Evolutionary conservation across 2,888 invertebrate species (phyloP).

Genomic region (Drosophila subquinaria): DNA sequence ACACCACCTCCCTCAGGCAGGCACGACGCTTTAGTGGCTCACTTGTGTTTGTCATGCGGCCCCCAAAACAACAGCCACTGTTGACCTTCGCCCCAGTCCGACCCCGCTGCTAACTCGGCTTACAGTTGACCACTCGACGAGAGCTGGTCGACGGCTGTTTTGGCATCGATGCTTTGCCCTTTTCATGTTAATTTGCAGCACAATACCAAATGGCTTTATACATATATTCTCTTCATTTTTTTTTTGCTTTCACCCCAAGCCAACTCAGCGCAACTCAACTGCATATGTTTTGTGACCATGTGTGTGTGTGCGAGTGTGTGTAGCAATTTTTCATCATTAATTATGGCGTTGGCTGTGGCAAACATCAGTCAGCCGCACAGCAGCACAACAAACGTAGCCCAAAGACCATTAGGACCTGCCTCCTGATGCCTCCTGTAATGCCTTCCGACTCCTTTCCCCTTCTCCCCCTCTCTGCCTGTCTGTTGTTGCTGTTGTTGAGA

Average conservation of each 20-base stretch:
- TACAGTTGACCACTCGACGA: constrained; percentile 48
- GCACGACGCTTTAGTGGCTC: constrained; percentile 67
- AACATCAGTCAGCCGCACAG: constrained; percentile 74
- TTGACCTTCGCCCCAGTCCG: constrained; percentile 11
- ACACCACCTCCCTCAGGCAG: background rate
- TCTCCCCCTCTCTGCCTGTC: constrained; percentile 20
- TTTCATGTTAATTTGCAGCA: constrained; percentile 77
- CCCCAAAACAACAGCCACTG: constrained; percentile 8
- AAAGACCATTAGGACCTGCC: constrained; percentile 72
- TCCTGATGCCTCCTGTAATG: constrained; percentile 17
- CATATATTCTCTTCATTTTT: constrained; percentile 20
- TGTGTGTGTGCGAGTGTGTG: constrained; percentile 46
- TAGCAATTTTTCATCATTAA: constrained; percentile 80
- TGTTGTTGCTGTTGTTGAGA: constrained; percentile 63
- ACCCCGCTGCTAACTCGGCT: constrained; percentile 11
- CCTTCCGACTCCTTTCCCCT: constrained; percentile 15
- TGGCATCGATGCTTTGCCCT: constrained; percentile 76
- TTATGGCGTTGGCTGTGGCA: constrained; percentile 79
- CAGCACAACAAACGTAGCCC: constrained; percentile 59
- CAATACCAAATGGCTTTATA: constrained; percentile 68
- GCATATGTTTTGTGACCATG: constrained; percentile 66
- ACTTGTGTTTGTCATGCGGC: constrained; percentile 59
- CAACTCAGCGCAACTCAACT: constrained; percentile 37
- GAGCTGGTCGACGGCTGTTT: constrained; percentile 43
- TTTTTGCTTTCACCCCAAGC: constrained; percentile 3